Evolutionary conservation across 2,113 vertebrate genomes (phyloP).

Genomic region (Arvicanthis niloticus): DNA sequence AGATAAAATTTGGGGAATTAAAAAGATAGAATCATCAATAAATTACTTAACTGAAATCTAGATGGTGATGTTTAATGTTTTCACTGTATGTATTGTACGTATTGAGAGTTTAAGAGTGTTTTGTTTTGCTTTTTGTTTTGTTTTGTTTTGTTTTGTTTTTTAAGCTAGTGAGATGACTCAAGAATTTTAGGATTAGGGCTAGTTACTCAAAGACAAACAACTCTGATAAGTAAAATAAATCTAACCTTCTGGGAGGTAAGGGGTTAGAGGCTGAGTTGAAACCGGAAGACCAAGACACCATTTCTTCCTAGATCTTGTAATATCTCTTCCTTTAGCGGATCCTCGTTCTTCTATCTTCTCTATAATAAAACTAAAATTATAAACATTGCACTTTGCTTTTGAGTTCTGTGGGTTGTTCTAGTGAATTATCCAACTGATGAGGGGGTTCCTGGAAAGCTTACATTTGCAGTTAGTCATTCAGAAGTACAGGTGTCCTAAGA

Average conservation of each 20-base stretch:
- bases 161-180: neutral
- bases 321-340: neutral
- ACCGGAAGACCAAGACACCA: neutral
- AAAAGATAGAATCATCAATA: neutral
- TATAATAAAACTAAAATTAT: neutral
- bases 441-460: neutral
- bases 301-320: neutral
- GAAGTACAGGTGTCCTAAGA: neutral
- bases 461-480: neutral
- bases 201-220: neutral
- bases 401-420: neutral
- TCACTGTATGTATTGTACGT: neutral
- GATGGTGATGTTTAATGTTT: neutral
- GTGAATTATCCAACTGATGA: neutral
- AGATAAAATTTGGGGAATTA: neutral
- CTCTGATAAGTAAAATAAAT: neutral
- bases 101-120: neutral
- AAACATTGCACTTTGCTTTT: neutral
- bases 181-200: neutral
- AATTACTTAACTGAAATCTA: neutral
- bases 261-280: neutral
- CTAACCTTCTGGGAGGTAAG: neutral
- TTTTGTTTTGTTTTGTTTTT: too few species aligned
- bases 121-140: neutral
- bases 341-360: neutral